Evolutionary conservation across 2,113 vertebrate species (phyloP).

Genomic region (Austrofundulus limnaeus): DNA sequence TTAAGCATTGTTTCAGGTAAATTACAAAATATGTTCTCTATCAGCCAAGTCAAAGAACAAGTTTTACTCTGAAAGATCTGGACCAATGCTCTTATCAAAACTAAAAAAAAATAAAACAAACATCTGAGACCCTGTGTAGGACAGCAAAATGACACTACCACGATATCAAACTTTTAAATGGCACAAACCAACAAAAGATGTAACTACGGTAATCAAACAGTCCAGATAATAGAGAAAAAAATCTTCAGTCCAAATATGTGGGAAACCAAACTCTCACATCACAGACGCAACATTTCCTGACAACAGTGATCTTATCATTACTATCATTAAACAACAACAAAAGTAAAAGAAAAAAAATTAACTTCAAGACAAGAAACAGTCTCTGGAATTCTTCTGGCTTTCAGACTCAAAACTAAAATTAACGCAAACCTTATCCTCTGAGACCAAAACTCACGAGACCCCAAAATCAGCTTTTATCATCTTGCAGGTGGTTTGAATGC

Average conservation of each 20-base stretch:
- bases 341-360: not conserved
- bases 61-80: not conserved
- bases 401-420: not conserved
- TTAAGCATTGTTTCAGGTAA: not conserved
- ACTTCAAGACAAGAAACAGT: not conserved
- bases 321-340: not conserved
- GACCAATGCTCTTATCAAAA: not conserved
- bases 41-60: constrained; percentile 3
- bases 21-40: not conserved
- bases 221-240: too few species aligned
- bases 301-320: not conserved
- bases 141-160: not conserved
- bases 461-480: not conserved
- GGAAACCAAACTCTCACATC: too few species aligned
- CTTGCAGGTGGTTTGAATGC: not conserved
- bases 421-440: not conserved
- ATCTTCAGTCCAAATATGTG: too few species aligned
- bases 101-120: not conserved
- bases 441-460: not conserved
- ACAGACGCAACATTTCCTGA: too few species aligned
- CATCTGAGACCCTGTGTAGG: not conserved
- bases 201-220: not conserved
- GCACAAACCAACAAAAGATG: not conserved
- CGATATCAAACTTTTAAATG: not conserved
- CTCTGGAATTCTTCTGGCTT: not conserved